Percentiles rank a stretch among this genome's conserved stretches.
phyloP scores from a whole-genome alignment of 2,113 vertebrate genomes.

The Emydocephalus ijimae region DNA sequence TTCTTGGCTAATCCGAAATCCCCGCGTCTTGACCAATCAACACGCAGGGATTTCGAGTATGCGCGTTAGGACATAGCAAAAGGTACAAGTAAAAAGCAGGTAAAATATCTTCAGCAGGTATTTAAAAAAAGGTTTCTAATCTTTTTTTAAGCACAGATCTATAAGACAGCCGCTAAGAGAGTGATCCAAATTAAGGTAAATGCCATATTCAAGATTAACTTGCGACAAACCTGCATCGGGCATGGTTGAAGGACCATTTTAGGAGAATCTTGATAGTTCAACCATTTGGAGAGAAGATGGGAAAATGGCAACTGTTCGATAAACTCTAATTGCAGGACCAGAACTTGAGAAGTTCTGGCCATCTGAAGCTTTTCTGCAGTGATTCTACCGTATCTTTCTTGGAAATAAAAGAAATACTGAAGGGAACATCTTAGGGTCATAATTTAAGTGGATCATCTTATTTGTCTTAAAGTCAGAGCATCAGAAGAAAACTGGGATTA shows the following conservation, averaged over 20 bases:
- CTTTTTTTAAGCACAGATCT: background rate
- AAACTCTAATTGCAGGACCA: background rate
- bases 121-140: background rate
- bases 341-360: background rate
- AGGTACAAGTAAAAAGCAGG: background rate
- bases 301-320: background rate
- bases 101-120: background rate
- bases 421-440: background rate
- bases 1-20: too few relatives aligned
- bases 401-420: background rate
- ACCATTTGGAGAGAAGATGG: background rate
- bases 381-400: background rate
- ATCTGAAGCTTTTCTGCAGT: background rate
- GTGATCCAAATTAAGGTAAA: background rate
- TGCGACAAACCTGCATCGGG: background rate
- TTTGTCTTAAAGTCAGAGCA: background rate
- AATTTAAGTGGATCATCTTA: background rate
- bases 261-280: background rate
- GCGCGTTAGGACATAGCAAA: too few relatives aligned
- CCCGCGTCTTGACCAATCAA: too few relatives aligned
- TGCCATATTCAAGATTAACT: background rate
- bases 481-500: background rate
- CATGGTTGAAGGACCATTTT: background rate
- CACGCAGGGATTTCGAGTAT: too few relatives aligned
- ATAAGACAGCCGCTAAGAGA: background rate